phyloP scores from a whole-genome alignment of 2,113 vertebrate species.

The Zootoca vivipara region DNA sequence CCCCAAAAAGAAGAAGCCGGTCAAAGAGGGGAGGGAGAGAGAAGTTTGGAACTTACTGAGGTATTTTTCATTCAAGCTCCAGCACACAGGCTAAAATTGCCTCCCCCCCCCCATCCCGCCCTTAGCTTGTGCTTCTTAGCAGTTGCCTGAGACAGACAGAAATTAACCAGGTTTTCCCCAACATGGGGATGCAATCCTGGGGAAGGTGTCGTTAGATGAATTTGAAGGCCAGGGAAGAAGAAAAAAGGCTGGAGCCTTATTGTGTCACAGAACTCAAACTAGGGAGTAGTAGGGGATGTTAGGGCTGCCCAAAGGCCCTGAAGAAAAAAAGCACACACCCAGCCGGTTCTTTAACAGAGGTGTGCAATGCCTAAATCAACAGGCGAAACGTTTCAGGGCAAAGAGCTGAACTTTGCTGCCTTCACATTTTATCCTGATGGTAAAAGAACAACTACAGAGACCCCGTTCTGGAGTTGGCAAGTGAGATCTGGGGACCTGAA shows the following conservation, averaged over 20 bases:
- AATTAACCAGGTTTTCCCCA: not conserved
- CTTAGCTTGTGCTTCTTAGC: not conserved
- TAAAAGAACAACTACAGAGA: not conserved
- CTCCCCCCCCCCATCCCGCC: not conserved
- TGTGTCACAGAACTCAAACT: too few species aligned
- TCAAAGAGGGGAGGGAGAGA: not conserved
- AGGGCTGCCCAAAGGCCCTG: not conserved
- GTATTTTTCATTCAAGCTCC: not conserved
- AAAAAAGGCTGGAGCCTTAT: not conserved
- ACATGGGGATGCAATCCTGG: not conserved
- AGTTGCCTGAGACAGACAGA: not conserved
- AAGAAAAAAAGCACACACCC: not conserved
- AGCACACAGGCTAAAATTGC: not conserved
- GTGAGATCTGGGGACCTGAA: not conserved
- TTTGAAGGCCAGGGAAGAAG: too few species aligned
- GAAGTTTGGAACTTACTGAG: not conserved
- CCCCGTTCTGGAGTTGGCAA: not conserved
- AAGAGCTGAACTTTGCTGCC: not conserved
- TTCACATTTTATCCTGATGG: not conserved
- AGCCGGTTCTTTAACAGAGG: not conserved
- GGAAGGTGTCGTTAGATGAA: too few species aligned
- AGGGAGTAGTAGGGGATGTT: not conserved
- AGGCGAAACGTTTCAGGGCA: not conserved
- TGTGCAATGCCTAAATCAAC: not conserved
- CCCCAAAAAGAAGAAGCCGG: not conserved